phyloP scores from a whole-genome alignment of 1,140 invertebrate species.

The fruit fly (Drosophila melanogaster) region DNA sequence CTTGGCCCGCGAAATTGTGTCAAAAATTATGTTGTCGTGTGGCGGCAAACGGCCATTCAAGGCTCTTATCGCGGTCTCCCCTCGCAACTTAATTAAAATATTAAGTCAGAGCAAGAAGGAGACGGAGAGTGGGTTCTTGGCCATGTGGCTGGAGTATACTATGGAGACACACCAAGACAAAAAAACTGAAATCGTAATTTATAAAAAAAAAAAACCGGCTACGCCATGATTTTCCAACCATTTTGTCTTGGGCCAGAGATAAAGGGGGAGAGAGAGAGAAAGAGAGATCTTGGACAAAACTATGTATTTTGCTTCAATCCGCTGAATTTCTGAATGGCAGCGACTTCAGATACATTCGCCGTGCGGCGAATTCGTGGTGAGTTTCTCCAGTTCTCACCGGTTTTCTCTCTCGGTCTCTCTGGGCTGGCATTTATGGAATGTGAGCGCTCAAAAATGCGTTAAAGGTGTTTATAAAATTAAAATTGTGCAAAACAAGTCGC shows the following conservation, averaged over 20 bases:
- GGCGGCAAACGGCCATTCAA: slow-evolving; percentile 41
- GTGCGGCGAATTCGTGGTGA: slow-evolving; percentile 60
- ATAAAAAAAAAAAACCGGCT: slow-evolving; percentile 67
- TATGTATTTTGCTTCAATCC: slow-evolving; percentile 22
- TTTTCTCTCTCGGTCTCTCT: slow-evolving; percentile 7
- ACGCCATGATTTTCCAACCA: slow-evolving; percentile 79
- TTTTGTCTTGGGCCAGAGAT: slow-evolving; percentile 61
- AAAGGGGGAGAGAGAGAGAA: slow-evolving; percentile 12
- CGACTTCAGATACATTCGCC: slow-evolving; percentile 42
- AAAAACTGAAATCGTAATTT: slow-evolving; percentile 35
- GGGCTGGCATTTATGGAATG: slow-evolving; percentile 77
- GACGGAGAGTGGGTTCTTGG: slow-evolving; percentile 10
- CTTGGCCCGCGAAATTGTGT: slow-evolving; percentile 67
- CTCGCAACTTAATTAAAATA: slow-evolving; percentile 77
- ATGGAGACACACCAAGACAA: slow-evolving; percentile 14
- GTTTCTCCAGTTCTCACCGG: slow-evolving; percentile 30
- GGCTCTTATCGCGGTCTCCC: slow-evolving; percentile 35
- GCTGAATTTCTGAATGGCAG: slow-evolving; percentile 75
- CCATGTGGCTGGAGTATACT: slow-evolving; percentile 6
- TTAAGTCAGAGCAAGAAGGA: slow-evolving; percentile 31
- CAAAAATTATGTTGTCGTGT: slow-evolving; percentile 79
- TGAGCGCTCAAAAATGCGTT: slow-evolving; percentile 82
- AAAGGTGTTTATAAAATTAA: slow-evolving; percentile 84
- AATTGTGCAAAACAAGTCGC: slow-evolving; percentile 83
- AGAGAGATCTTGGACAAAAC: slow-evolving; percentile 27